phyloP scores from a whole-genome alignment of 2,888 invertebrate genomes.

The Brachyptera risi region DNA sequence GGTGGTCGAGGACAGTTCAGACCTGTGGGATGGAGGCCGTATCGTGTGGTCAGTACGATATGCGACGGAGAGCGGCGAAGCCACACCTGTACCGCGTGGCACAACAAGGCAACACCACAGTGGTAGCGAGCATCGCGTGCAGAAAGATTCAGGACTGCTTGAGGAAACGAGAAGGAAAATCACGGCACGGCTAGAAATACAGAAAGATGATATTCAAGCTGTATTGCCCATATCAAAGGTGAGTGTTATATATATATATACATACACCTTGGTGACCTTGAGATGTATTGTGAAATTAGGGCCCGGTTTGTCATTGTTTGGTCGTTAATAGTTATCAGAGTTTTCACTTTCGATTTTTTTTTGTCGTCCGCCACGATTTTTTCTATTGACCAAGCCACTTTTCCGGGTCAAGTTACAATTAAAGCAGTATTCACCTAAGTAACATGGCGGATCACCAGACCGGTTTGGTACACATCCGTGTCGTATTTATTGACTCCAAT shows the following conservation, averaged over 20 bases:
- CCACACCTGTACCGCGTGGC: conserved; percentile 1
- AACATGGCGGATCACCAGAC: too few species aligned
- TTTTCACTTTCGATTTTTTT: too few species aligned
- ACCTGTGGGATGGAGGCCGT: conserved; percentile 75
- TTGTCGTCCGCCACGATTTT: too few species aligned
- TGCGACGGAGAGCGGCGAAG: conserved; percentile 44
- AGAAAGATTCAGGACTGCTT: conserved; percentile 46
- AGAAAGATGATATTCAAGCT: conserved; percentile 91
- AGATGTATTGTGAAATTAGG: too few species aligned
- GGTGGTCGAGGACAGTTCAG: conserved; percentile 73
- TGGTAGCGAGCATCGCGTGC: conserved; percentile 42
- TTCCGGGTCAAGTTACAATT: too few species aligned
- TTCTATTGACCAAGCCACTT: too few species aligned
- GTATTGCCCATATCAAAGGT: conserved; percentile 93
- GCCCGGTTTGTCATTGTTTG: too few species aligned
- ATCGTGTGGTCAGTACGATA: conserved; percentile 84
- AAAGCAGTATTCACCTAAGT: too few species aligned
- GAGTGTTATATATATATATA: conserved; percentile 36
- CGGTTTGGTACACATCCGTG: too few species aligned
- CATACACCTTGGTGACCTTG: too few species aligned
- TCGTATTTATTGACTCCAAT: too few species aligned
- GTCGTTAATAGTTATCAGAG: too few species aligned
- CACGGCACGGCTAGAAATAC: conserved; percentile 80
- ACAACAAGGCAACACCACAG: not conserved
- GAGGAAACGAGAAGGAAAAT: conserved; percentile 55